Evolutionary conservation across 2,113 vertebrate genomes (phyloP).

Genomic region (Calypte anna): DNA sequence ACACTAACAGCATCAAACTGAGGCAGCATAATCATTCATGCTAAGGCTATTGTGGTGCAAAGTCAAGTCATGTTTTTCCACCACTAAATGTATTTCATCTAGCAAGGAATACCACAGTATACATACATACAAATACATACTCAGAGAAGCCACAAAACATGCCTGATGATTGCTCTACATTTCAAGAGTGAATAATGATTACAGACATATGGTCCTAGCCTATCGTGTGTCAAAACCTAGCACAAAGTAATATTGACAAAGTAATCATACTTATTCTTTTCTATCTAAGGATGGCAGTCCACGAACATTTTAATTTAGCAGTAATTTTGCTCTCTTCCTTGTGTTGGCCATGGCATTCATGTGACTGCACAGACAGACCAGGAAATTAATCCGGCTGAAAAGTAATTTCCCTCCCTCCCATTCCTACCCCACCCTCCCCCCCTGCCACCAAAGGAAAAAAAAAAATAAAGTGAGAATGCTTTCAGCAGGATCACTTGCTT

Average conservation of each 20-base stretch:
- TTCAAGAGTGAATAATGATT: constrained; percentile 5
- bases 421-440: not conserved
- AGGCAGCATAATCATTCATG: not conserved
- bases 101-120: not conserved
- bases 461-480: not conserved
- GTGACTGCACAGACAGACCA: constrained; percentile 13
- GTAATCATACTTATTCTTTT: constrained; percentile 23
- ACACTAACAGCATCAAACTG: not conserved
- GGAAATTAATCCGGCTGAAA: constrained; percentile 47
- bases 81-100: not conserved
- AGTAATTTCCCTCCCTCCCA: constrained; percentile 20
- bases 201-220: not conserved
- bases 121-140: not conserved
- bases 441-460: too few relatives aligned
- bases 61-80: not conserved
- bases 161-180: not conserved
- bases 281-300: constrained; percentile 13
- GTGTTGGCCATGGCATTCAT: constrained; percentile 13
- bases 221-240: not conserved
- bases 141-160: not conserved
- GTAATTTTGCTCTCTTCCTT: not conserved
- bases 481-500: not conserved
- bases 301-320: constrained; percentile 38
- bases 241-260: constrained; percentile 22
- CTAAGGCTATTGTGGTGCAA: not conserved